Evolutionary conservation across 2,797 vertebrate species (phyloP), one percentile per base, ranked within the genome.

Genomic region (Rhincodon typus): DNA sequence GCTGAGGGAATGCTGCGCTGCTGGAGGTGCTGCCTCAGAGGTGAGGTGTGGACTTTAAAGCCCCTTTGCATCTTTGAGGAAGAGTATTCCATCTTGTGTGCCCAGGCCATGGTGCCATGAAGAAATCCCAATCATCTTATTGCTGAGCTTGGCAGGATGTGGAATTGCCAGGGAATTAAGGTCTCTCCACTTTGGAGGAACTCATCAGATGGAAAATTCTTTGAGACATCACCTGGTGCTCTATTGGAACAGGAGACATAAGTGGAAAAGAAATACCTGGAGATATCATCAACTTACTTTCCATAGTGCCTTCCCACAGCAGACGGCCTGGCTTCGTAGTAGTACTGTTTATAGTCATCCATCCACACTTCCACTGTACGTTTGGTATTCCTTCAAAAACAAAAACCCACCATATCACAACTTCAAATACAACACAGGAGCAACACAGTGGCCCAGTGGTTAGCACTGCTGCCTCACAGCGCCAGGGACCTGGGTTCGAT

Each of bases 291-390:
- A 94, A 96, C 98, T 96, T 96, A 99, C 99, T 98, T 99, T 97
- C 99, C 99, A 12, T 98, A 99, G 0, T 98, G 97, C 96, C 99
- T 99, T 72, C 99, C 99, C 38, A 99, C 98, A 66, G 99, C 99
- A 0, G 99, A 99, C 0, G 99, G 99, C 91, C 99, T 97, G 0
- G 99, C 99, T 17, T 99, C 98, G 0, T 99, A 99, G 97, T 99
- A 99, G 97, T 99, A 99, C 96, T 99, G 99, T 96, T 99, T 99
- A 97, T 99, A 99, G 6, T 99, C 99, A 69, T 99, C 99, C 99
- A 99, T 99, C 99, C 99, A 99, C 66, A 99, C 99, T 97, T 99
- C 99, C 0, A 99, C 99, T 0, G 99, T 99, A 95, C 99, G 98
- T 95, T 99, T 98, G 69, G 99, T 99, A 97, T 99, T 99, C 98